A percentile compares a stretch with the other conserved stretches of the same genome.
These are phyloP conservation scores for Gorsachius magnificus DNA, from an alignment of 2,797 vertebrate genomes.

Conservation along the genomic window DNA sequence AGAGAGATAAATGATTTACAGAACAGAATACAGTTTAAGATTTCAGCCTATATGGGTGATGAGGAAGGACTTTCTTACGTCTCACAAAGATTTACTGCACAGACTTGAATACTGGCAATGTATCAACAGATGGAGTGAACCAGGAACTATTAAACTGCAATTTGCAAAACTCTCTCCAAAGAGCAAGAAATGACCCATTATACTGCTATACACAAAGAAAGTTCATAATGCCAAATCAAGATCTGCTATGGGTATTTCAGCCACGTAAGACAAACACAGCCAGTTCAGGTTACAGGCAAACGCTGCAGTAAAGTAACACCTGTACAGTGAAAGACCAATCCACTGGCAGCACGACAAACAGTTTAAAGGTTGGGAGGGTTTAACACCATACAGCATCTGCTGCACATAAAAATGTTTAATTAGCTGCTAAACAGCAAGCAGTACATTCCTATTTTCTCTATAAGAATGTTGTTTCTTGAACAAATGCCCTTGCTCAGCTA, in stretches of 20 bases:
- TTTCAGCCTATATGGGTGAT: slow-evolving; percentile 15
- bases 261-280: background rate
- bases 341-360: background rate
- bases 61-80: slow-evolving; percentile 4
- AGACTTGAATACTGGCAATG: background rate
- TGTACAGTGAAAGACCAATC: background rate
- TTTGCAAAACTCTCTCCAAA: slow-evolving; percentile 1
- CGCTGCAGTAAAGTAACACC: background rate
- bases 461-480: background rate
- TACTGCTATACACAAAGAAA: slow-evolving; percentile 1
- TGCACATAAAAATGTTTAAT: slow-evolving; percentile 10
- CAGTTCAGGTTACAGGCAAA: background rate
- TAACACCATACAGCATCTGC: slow-evolving; percentile 16
- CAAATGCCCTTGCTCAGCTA: background rate
- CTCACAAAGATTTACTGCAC: slow-evolving; percentile 6
- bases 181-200: background rate
- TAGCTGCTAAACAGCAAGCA: slow-evolving; percentile 8
- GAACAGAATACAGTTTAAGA: background rate
- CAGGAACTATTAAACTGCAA: background rate
- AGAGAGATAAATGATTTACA: slow-evolving; percentile 65
- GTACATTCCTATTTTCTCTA: background rate
- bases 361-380: background rate
- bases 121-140: slow-evolving; percentile 30
- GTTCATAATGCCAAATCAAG: background rate
- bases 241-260: background rate